These are phyloP conservation scores for Diachasmimorpha longicaudata DNA, from an alignment of 1,140 invertebrate species.

Conservation along the genomic window DNA sequence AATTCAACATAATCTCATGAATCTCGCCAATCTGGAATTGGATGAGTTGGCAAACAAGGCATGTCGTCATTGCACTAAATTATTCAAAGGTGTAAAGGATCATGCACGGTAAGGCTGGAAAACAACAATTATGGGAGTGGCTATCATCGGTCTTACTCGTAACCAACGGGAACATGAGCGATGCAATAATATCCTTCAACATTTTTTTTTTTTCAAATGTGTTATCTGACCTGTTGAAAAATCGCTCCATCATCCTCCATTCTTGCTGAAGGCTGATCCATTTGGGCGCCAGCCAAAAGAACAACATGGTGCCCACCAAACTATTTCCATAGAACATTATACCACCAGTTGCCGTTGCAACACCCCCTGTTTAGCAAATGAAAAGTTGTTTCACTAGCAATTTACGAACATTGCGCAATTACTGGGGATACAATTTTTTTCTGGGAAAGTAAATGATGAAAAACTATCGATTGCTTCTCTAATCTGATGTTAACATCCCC, in stretches of 20 bases:
- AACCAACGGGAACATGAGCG: too few species aligned
- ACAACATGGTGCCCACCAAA: slow-evolving; percentile 52
- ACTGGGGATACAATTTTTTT: too few species aligned
- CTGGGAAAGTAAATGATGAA: too few species aligned
- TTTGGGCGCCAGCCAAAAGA: slow-evolving; percentile 53
- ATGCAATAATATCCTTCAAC: not conserved
- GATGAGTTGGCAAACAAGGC: not conserved
- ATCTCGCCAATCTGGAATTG: not conserved
- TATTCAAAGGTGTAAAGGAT: not conserved
- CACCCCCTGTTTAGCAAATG: slow-evolving; percentile 51
- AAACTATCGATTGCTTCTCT: too few species aligned
- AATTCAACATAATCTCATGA: not conserved
- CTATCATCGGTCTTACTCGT: too few species aligned
- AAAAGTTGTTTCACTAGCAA: too few species aligned
- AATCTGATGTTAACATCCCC: too few species aligned
- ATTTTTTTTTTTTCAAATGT: not conserved
- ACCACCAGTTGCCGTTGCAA: slow-evolving; percentile 58
- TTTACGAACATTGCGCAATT: too few species aligned
- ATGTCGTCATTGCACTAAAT: not conserved
- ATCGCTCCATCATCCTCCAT: slow-evolving; percentile 57
- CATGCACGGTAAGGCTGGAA: not conserved
- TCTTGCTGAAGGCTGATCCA: slow-evolving; percentile 56
- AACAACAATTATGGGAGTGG: not conserved
- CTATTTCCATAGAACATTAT: slow-evolving; percentile 62
- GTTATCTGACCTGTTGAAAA: slow-evolving; percentile 52